Percentiles rank a stretch among this genome's conserved stretches.
phyloP scores from a whole-genome alignment of 2,113 vertebrate genomes.

The Dasypus novemcinctus region DNA sequence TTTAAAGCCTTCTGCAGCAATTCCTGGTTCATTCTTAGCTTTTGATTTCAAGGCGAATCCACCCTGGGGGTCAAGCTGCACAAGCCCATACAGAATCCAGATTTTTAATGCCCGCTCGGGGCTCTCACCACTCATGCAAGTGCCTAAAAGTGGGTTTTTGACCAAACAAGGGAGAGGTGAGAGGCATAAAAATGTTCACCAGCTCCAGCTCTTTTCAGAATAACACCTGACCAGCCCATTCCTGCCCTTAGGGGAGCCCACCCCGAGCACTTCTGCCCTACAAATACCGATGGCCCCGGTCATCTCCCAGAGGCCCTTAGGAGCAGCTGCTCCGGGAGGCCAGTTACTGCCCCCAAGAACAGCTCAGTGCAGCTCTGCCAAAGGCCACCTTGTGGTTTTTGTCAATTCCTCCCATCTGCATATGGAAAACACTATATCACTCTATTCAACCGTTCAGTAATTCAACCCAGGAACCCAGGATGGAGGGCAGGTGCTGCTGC shows the following conservation, averaged over 20 bases:
- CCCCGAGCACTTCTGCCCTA: not conserved
- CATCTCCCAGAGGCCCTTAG: not conserved
- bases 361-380: not conserved
- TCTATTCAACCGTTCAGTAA: not conserved
- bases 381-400: not conserved
- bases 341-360: not conserved
- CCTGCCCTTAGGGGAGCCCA: not conserved
- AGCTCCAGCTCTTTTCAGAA: not conserved
- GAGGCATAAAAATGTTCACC: not conserved
- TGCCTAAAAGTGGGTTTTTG: not conserved
- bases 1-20: not conserved
- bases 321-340: not conserved
- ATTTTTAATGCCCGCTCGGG: not conserved
- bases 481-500: accelerated
- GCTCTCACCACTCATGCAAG: not conserved
- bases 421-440: not conserved
- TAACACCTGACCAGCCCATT: not conserved
- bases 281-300: accelerated
- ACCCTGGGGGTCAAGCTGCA: not conserved
- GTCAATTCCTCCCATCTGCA: not conserved
- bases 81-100: not conserved
- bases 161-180: not conserved
- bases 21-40: not conserved
- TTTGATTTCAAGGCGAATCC: not conserved
- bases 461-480: not conserved